Conservation (phyloP, 2,888 invertebrate species). For the Microctonus aethiopoides region DNA sequence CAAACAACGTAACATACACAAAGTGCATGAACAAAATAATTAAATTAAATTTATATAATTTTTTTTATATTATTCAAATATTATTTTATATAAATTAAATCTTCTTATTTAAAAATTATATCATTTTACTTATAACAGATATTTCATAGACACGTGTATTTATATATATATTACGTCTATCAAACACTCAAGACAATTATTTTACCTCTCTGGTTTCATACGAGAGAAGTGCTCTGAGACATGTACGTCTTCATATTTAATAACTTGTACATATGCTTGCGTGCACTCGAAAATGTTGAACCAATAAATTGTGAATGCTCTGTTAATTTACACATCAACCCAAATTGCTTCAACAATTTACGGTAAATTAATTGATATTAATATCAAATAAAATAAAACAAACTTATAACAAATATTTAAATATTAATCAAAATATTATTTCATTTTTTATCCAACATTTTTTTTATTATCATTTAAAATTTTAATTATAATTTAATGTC, state of each 20-base stretch:
- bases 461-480: neutral
- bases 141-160: too few species aligned
- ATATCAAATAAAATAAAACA: neutral
- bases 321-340: neutral
- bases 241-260: neutral
- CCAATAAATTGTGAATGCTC: neutral
- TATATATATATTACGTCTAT: neutral
- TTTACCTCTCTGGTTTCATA: neutral
- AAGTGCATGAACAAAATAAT: too few species aligned
- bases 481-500: constrained; percentile 8
- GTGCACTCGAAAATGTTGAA: neutral
- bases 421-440: neutral
- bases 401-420: too few species aligned
- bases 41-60: too few species aligned
- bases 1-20: too few species aligned
- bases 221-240: neutral
- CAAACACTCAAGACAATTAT: neutral
- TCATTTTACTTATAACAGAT: too few species aligned
- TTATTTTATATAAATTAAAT: too few species aligned
- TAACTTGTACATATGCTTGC: neutral
- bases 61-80: too few species aligned
- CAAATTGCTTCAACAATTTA: neutral
- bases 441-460: neutral
- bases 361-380: neutral
- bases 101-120: too few species aligned